Evolutionary conservation across 2,797 vertebrate species (phyloP).

Genomic region (Xenentodon cancila): DNA sequence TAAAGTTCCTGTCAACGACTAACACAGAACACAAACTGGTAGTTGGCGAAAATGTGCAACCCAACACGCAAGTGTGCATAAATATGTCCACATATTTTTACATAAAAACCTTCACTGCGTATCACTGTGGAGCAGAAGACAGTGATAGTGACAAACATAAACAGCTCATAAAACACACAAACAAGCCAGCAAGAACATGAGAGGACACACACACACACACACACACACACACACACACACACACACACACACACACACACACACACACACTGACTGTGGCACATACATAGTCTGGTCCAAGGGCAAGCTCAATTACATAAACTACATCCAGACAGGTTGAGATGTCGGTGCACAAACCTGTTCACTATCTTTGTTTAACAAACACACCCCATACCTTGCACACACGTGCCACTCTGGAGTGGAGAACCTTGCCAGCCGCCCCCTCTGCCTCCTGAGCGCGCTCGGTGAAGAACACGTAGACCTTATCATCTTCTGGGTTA

Average conservation of each 20-base stretch:
- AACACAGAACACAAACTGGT: background rate
- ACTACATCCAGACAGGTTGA: slow-evolving; percentile 30
- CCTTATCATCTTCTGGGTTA: slow-evolving; percentile 87
- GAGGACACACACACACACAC: slow-evolving; percentile 27
- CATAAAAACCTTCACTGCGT: background rate
- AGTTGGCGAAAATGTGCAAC: no score
- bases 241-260: background rate
- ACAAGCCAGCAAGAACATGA: slow-evolving; percentile 5
- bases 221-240: background rate
- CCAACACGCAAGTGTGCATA: no score
- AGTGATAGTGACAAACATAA: slow-evolving; percentile 25
- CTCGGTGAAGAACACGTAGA: slow-evolving; percentile 88
- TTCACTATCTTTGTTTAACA: slow-evolving; percentile 15
- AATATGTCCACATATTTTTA: no score
- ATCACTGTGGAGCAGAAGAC: slow-evolving; percentile 6
- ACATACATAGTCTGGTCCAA: slow-evolving; percentile 1
- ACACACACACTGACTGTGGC: slow-evolving; percentile 23
- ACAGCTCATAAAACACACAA: slow-evolving; percentile 14
- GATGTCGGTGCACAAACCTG: slow-evolving; percentile 33
- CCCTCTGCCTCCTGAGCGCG: slow-evolving; percentile 85
- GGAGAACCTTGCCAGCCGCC: slow-evolving; percentile 83
- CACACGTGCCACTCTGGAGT: slow-evolving; percentile 85
- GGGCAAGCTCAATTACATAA: slow-evolving; percentile 32
- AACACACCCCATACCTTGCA: slow-evolving; percentile 78
- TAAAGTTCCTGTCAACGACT: background rate